Evolutionary conservation across 2,113 vertebrate genomes (phyloP), one percentile per base, ranked within the genome.

Genomic region (Platichthys stellatus): DNA sequence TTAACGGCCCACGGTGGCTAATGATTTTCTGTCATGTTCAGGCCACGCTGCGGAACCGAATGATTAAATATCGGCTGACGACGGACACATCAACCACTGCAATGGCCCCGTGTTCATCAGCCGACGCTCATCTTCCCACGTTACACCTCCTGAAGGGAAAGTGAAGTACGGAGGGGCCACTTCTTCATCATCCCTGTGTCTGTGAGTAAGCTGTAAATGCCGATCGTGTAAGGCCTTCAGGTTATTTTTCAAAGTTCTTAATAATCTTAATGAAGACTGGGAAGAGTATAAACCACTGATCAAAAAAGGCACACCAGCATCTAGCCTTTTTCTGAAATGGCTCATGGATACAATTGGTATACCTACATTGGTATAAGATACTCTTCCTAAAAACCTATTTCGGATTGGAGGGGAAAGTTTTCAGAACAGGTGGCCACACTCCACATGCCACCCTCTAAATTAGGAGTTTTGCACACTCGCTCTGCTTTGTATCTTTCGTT

Each of bases 21-120:
- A 95, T 94, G 94, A 95, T 95, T 94, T 94, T 88, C 93, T 91
- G 94, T 94, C 94, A 93, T 93, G 93, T 94, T 90, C 81, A 13
- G 87, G 81, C 80, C 79, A 69, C 60, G 90, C 85, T 35, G 87
- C 72, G 81, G 87, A 94, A 93, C 85, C 72, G 81, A 77, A 84
- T 89, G 90, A 94, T 95, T 93, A 92, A 92, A 93, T 93, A 94
- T 90, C 71, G 74, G 80, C 84, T 14, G 90, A 86, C 87, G 84
- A 92, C 87, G 92, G 93, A 92, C 91, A 86, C 93, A 90, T 94
- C 93, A 88, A 84, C 89, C 58, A 76, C 85, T 77, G 74, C 91
- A 88, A 90, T 83, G 86, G 82, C 31, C 31, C 31, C 31, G 31
- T 53, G 68, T 87, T 90, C 90, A 31, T 31, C 31, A 31, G 31